Evolutionary conservation across 1,140 invertebrate genomes (phyloP).

Genomic region (Aphis gossypii): DNA sequence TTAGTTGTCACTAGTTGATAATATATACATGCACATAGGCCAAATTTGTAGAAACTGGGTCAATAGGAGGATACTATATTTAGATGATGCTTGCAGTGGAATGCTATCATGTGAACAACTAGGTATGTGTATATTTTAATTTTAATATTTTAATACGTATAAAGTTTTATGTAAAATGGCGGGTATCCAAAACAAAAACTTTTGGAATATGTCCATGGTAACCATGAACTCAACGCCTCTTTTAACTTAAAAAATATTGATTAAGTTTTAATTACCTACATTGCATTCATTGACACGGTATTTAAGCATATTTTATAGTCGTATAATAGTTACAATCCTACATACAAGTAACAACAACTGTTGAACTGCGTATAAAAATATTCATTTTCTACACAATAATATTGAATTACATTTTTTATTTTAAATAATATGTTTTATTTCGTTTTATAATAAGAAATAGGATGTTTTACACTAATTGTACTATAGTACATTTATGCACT

Average conservation of each 20-base stretch:
- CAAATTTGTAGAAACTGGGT: background rate
- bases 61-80: constrained; percentile 19
- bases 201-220: background rate
- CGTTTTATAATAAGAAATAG: too few relatives aligned
- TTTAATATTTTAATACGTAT: constrained; percentile 41
- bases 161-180: constrained; percentile 20
- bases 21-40: background rate
- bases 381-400: background rate
- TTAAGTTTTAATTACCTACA: background rate
- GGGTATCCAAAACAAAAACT: background rate
- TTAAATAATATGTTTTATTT: background rate
- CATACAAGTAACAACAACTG: background rate
- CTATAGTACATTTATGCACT: background rate
- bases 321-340: background rate
- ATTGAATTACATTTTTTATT: background rate
- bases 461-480: background rate
- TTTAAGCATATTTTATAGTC: background rate
- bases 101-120: constrained; percentile 16
- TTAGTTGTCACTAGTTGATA: background rate
- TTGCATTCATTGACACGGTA: background rate
- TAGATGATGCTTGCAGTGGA: constrained; percentile 6
- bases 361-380: too few relatives aligned
- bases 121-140: background rate
- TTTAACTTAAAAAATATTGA: constrained; percentile 5
- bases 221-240: background rate